Evolutionary conservation across 2,797 vertebrate species (phyloP), one percentile per base, ranked within the genome.

Genomic region (Hypotaenidia okinawae): DNA sequence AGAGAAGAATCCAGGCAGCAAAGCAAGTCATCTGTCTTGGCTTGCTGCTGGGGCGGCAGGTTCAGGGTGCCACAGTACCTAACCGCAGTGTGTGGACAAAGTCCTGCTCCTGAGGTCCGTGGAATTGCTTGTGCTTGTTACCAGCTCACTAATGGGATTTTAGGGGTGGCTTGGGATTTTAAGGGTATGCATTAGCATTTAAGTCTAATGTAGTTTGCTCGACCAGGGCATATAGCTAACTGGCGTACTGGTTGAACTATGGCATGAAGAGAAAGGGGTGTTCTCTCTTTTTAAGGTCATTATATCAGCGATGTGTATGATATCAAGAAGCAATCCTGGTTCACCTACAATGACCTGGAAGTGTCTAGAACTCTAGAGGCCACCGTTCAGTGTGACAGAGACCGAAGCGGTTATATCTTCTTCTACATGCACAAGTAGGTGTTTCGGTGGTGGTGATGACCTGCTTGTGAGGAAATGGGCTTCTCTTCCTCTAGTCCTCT

Each of bases 391-490:
- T 98, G 98, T 58, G 99, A 99, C 94, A 97, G 99, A 32, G 99
- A 99, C 97, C 97, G 99, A 76, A 99, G 99, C 0, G 99, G 99
- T 82, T 99, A 99, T 95, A 99, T 99, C 95, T 99, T 99, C 97
- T 99, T 99, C 97, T 99, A 99, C 96, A 99, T 99, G 99, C 99
- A 99, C 98, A 99, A 98, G 99, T 99, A 97, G 98, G 98, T 96
- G 64, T 77, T 78, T 7, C 23, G 41, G 10, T 78, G 25, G 25
- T 64, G 18, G 41, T 67, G 76, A 21, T 72, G 51, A 24, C 45
- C 16, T 43, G n/a, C 61, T 64, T 63, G 22, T 61, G 80, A 76
- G 52, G 27, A 47, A 47, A 4, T 8, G 13, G 9, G 25, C 19
- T 61, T 51, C 78, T 82, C 41, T 85, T 78, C 63, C 11, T 66